phyloP scores from a whole-genome alignment of 2,797 vertebrate genomes.

The Hippocampus kuda region DNA sequence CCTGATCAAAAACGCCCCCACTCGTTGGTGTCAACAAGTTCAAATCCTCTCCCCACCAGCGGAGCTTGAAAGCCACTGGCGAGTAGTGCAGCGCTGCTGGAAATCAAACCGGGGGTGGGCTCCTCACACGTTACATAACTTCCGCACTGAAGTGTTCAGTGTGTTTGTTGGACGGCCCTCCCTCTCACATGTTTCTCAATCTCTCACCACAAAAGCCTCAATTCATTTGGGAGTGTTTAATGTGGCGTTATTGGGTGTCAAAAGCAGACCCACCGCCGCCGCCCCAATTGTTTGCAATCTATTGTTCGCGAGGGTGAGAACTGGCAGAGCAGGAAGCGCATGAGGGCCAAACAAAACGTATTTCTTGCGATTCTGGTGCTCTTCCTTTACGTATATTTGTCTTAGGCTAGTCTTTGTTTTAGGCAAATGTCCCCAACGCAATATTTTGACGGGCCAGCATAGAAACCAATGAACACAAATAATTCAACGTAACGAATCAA shows the following conservation, averaged over 20 bases:
- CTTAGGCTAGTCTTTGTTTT: no score
- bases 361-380: neutral
- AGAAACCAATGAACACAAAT: no score
- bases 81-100: slow-evolving; percentile 12
- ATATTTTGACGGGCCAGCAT: neutral
- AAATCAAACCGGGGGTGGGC: slow-evolving; percentile 8
- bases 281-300: neutral
- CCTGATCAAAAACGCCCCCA: slow-evolving; percentile 54
- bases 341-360: slow-evolving; percentile 10
- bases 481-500: no score
- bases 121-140: neutral
- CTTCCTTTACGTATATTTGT: neutral
- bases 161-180: slow-evolving; percentile 4
- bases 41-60: slow-evolving; percentile 32
- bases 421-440: neutral
- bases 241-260: neutral
- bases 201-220: neutral
- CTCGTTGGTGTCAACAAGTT: slow-evolving; percentile 53
- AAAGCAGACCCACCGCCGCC: neutral
- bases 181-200: neutral
- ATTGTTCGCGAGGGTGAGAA: slow-evolving; percentile 4
- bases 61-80: slow-evolving; percentile 25
- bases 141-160: slow-evolving; percentile 17
- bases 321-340: slow-evolving; percentile 9
- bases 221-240: neutral